These are phyloP conservation scores for Lithophane leautieri DNA, from an alignment of 2,888 invertebrate species.

Conservation along the genomic window DNA sequence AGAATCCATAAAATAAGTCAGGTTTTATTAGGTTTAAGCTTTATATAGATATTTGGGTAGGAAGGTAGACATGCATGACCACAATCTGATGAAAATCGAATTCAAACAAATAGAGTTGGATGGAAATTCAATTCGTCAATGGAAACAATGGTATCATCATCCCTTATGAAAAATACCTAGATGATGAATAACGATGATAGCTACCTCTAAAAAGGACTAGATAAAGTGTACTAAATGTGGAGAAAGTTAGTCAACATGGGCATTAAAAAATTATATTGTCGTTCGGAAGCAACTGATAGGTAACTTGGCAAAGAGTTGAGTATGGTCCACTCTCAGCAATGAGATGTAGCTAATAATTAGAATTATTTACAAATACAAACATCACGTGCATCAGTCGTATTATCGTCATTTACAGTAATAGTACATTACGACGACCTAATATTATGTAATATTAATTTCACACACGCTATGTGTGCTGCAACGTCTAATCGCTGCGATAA, in stretches of 20 bases:
- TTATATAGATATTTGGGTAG: neutral
- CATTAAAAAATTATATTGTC: neutral
- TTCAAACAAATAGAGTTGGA: neutral
- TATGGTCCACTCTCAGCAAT: neutral
- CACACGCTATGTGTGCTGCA: constrained; percentile 2
- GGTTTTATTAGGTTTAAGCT: neutral
- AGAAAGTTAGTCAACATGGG: neutral
- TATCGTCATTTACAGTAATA: constrained; percentile 19
- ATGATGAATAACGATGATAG: neutral
- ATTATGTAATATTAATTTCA: neutral
- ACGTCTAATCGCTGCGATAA: constrained; percentile 40
- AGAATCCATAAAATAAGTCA: neutral
- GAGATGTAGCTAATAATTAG: neutral
- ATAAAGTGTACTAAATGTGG: neutral
- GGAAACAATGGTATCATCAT: neutral
- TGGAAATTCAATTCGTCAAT: neutral
- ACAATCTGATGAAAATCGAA: neutral
- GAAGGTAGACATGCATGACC: neutral
- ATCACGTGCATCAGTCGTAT: neutral
- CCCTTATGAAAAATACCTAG: neutral
- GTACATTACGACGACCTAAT: constrained; percentile 3
- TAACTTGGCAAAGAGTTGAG: neutral
- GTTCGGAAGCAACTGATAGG: no score
- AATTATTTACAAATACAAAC: neutral
- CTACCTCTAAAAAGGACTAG: neutral